A percentile compares a stretch with the other conserved stretches of the same genome.
These are phyloP conservation scores for Chrysolina americana DNA, from an alignment of 2,888 invertebrate genomes.

Conservation along the genomic window DNA sequence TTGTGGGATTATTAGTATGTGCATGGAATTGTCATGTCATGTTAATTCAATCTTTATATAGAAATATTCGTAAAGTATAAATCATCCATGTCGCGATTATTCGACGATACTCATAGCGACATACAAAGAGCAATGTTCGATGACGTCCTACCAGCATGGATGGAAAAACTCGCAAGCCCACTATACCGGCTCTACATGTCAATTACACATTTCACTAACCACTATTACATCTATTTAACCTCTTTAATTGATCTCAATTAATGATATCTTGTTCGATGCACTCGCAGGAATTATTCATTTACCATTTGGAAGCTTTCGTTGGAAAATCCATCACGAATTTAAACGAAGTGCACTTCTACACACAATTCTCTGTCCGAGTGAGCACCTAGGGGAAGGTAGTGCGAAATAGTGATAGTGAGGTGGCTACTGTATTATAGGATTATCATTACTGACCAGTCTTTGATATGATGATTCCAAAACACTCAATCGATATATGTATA, in stretches of 20 bases:
- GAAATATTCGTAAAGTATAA: background rate
- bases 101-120: constrained; percentile 3
- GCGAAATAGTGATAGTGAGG: background rate
- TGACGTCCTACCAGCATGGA: constrained; percentile 43
- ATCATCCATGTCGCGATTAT: background rate
- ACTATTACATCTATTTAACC: constrained; percentile 67
- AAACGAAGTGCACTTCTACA: constrained; percentile 14
- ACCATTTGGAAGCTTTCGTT: constrained; percentile 35
- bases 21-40: too few species aligned
- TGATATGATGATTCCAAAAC: too few species aligned
- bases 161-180: constrained; percentile 10
- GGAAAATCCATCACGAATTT: constrained; percentile 16
- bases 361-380: background rate
- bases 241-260: constrained; percentile 67
- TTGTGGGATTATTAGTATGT: too few species aligned
- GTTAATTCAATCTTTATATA: too few species aligned
- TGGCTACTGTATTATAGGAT: too few species aligned
- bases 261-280: constrained; percentile 58
- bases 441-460: too few species aligned
- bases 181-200: constrained; percentile 56
- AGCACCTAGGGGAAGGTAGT: background rate
- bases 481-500: too few species aligned
- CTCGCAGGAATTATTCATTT: constrained; percentile 57
- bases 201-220: constrained; percentile 64
- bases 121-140: constrained; percentile 39